These are phyloP conservation scores for Argyrosomus japonicus DNA, from an alignment of 2,113 vertebrate genomes.

Conservation along the genomic window DNA sequence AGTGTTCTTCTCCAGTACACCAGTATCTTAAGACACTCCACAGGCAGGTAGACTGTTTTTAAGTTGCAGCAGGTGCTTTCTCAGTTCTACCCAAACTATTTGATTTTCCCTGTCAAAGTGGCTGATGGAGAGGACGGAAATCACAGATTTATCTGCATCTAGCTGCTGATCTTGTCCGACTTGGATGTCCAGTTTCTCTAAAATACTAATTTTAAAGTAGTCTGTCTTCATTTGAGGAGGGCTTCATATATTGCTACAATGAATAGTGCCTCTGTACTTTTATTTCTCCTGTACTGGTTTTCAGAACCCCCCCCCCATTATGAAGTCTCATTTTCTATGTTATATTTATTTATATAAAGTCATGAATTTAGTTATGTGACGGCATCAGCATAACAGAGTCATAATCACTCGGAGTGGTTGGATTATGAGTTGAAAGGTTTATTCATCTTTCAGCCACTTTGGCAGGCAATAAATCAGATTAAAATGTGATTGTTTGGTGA, in stretches of 20 bases:
- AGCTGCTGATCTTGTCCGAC: background rate
- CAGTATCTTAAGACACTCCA: background rate
- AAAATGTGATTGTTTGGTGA: background rate
- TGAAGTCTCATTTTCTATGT: background rate
- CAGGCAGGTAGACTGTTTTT: background rate
- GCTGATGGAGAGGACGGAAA: background rate
- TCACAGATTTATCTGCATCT: background rate
- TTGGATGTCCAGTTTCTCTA: background rate
- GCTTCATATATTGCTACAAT: background rate
- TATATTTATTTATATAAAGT: too few relatives aligned
- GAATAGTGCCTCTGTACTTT: background rate
- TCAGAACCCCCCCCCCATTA: background rate
- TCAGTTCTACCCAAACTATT: background rate
- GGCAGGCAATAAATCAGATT: background rate
- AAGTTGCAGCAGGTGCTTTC: background rate
- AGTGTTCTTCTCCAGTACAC: background rate
- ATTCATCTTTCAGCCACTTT: slow-evolving; percentile 5
- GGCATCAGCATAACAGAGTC: background rate
- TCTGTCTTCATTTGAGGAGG: background rate
- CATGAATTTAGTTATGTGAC: too few relatives aligned
- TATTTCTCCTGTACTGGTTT: background rate
- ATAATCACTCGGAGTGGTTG: background rate
- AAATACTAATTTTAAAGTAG: background rate
- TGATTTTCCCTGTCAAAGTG: slow-evolving; percentile 17
- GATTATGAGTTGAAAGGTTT: background rate